Evolutionary conservation across 2,113 vertebrate genomes (phyloP), one percentile per base, ranked within the genome.

Genomic region (Neolamprologus modestus): DNA sequence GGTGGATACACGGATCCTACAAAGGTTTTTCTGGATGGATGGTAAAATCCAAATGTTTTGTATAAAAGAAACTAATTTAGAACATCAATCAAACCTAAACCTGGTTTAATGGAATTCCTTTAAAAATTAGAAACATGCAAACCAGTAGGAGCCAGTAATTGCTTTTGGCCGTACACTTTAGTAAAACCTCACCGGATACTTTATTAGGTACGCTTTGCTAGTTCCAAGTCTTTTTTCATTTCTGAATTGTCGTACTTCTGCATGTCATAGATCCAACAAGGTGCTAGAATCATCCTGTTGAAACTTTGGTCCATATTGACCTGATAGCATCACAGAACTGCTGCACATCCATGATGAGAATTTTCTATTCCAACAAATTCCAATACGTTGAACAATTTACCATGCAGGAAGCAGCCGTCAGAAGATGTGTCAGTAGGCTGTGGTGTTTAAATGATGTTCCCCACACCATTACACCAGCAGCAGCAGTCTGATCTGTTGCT

Each of bases 161-260:
- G 14, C 9, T 76, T 76, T 47, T 19, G 6, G 42, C 24, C 2
- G 1, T 28, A 10, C 68, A 76, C 21, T 0, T 73, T 73, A 7
- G 40, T 17, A 28, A 76, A 47, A 76, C 9, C 40, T 76, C 5
- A 3, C 8, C 4, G 1, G 63, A 40, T 6, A 68, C 35, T n/a
- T 37, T 40, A 21, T 66, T 21, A 68, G 63, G 33, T 0, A 21
- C 4, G 0, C 11, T 68, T 40, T 68, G 33, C 63, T 37, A 21
- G 0, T 68, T 0, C 0, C 0, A 5, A 37, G 33, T 0, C 33
- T 68, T 68, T 14, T 68, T 40, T 24, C 0, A 0, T 37, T 66
- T n/a, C 31, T 1, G 9, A 5, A 35, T 33, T 63, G 17, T 35
- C 2, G 2, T 71, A 16, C 5, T 26, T 17, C 8, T 73, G 4